Conservation (phyloP, 1,140 invertebrate genomes). For the Orius insidiosus region DNA sequence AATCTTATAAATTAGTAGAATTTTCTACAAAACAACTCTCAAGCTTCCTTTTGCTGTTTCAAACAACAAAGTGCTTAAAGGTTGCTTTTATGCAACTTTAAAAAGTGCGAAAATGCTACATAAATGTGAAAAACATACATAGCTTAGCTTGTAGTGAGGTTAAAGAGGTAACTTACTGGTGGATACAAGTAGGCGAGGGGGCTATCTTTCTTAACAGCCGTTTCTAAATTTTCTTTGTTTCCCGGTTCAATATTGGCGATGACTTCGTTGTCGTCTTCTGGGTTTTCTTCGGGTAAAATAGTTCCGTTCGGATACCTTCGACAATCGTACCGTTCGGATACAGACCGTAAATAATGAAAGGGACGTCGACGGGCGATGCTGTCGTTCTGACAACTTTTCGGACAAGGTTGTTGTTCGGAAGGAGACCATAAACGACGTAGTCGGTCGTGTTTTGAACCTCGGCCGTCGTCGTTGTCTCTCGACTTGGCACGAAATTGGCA, state of each 20-base stretch:
- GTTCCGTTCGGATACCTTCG: constrained; percentile 21
- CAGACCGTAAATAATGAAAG: constrained; percentile 20
- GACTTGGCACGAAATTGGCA: background rate
- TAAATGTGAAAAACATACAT: too few relatives aligned
- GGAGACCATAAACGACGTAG: constrained; percentile 19
- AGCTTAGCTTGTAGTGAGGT: too few relatives aligned
- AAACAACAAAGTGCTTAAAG: too few relatives aligned
- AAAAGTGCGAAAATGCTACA: too few relatives aligned
- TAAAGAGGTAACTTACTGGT: constrained; percentile 11
- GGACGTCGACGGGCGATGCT: constrained; percentile 15
- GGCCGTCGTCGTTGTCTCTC: constrained; percentile 4
- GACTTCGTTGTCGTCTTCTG: constrained; percentile 18
- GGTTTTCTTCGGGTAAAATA: constrained; percentile 19
- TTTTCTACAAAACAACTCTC: too few relatives aligned
- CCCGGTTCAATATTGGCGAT: constrained; percentile 17
- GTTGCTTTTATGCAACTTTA: too few relatives aligned
- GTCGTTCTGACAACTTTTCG: constrained; percentile 14
- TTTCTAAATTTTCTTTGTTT: constrained; percentile 14
- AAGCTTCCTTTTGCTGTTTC: too few relatives aligned
- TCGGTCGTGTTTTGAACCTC: constrained; percentile 4
- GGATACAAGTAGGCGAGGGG: constrained; percentile 14
- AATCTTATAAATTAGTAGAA: too few relatives aligned
- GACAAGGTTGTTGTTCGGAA: constrained; percentile 19
- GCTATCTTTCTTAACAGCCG: constrained; percentile 17
- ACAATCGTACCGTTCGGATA: constrained; percentile 22